phyloP scores from a whole-genome alignment of 2,797 vertebrate genomes.

The Delichon dasypus region DNA sequence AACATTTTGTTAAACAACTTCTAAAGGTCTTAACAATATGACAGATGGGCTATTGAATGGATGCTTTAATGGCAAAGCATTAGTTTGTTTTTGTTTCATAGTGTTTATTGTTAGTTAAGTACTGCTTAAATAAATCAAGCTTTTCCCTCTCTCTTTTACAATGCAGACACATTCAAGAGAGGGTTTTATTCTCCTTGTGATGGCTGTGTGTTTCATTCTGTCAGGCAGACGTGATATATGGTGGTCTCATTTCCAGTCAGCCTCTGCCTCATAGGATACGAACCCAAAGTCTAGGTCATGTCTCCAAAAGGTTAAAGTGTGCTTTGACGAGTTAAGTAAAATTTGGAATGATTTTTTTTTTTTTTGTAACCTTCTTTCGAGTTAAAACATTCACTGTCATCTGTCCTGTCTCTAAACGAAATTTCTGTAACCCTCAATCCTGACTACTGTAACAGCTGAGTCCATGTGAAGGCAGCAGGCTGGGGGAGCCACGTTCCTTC shows the following conservation, averaged over 20 bases:
- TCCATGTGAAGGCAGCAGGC: neutral
- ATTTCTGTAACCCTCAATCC: neutral
- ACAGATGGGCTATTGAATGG: conserved; percentile 74
- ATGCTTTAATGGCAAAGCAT: conserved; percentile 70
- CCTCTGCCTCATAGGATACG: neutral
- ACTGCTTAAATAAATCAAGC: conserved; percentile 72
- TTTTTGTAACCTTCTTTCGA: neutral
- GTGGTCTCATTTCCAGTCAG: neutral
- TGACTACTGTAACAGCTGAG: neutral
- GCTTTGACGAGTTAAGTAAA: neutral
- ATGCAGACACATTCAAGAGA: conserved; percentile 20
- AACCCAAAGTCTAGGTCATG: neutral
- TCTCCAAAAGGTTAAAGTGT: neutral
- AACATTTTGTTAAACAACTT: conserved; percentile 81
- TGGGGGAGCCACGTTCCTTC: neutral
- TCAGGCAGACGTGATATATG: neutral
- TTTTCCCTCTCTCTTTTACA: conserved; percentile 31
- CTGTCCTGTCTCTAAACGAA: neutral
- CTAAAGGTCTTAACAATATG: conserved; percentile 79
- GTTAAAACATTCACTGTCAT: neutral
- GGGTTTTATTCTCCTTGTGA: conserved; percentile 43
- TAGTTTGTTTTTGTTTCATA: conserved; percentile 69
- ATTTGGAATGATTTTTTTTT: neutral
- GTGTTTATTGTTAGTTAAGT: conserved; percentile 77
- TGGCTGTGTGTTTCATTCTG: conserved; percentile 29